Evolutionary conservation across 2,888 invertebrate genomes (phyloP), one percentile per base, ranked within the genome.

Genomic region (Neoaliturus tenellus): DNA sequence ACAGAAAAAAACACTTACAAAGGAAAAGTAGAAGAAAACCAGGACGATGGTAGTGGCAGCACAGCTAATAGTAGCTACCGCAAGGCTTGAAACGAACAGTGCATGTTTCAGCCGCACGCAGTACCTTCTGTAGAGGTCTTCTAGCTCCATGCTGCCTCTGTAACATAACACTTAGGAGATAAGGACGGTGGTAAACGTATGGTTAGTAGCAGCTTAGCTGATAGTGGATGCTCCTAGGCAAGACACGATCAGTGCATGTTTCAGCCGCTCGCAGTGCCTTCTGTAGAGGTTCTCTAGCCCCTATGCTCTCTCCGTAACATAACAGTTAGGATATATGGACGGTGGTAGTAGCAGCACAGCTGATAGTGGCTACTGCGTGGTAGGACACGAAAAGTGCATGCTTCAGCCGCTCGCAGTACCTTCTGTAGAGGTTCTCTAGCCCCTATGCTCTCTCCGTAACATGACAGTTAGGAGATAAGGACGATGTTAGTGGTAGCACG

Each of bases 81-180:
- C 92, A 5, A 96, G 91, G 48, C 95, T 94, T 0, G 95, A 94
- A 85, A 95, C 93, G 90, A 96, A 96, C 62, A 96, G 92, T 0
- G 96, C 94, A 86, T 95, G 95, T 87, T 96, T 95, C 88, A 96
- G 90, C 44, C 94, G 91, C 81, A 94, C 93, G 89, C 95, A 95
- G 90, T 95, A 95, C 84, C 94, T 91, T 88, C 93, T 92, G 90
- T 95, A 95, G 44, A 95, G 91, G 0, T 94, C 94, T 87, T 96
- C 95, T 84, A 95, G 91, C 89, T 95, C 95, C 89, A 95, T 91
- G 23, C 39, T 80, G 78, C 0, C 0, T 3, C 55, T 23, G 23
- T 20, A 25, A 23, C 3, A 44, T 6, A 14, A 31, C 4, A 69
- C 48, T 12, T n/a, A 14, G 58, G 93, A 89, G 89, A 92, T 94